A percentile compares a stretch with the other conserved stretches of the same genome.
Conservation (phyloP, 2,113 vertebrate genomes). For the Pantherophis guttatus region DNA sequence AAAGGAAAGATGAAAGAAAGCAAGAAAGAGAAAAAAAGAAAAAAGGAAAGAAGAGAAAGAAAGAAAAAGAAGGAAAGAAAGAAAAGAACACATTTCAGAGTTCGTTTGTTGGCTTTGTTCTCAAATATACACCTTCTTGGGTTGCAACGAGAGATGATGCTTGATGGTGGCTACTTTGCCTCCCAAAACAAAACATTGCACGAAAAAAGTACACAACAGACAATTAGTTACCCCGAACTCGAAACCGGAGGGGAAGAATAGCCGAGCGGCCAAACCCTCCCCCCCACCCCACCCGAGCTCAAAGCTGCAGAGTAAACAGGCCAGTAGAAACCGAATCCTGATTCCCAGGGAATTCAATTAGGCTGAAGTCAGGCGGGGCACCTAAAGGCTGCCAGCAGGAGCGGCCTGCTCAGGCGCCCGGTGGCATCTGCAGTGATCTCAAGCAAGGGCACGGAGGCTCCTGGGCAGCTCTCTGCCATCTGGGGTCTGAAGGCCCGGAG, state of each 20-base stretch:
- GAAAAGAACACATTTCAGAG: too few species aligned
- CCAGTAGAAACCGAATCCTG: not conserved
- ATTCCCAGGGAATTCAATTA: not conserved
- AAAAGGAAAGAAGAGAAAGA: too few species aligned
- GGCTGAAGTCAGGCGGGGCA: too few species aligned
- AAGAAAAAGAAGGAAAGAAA: too few species aligned
- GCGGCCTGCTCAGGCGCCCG: not conserved
- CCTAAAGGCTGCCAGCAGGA: not conserved
- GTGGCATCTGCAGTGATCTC: not conserved
- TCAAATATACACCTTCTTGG: not conserved
- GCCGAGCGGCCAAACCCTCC: not conserved
- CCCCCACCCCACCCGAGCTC: not conserved
- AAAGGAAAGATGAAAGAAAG: too few species aligned
- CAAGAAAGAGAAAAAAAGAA: too few species aligned
- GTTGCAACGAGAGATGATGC: not conserved
- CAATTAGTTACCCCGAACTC: not conserved
- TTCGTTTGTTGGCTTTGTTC: not conserved
- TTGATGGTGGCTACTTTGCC: not conserved
- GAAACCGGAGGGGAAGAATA: not conserved
- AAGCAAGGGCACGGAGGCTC: not conserved
- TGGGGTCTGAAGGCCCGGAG: not conserved
- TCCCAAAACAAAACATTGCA: not conserved
- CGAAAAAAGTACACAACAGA: not conserved
- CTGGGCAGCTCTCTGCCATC: not conserved
- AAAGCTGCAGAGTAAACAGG: not conserved